Base-by-base conservation (phyloP, 1,140 invertebrate genomes). In the Zaprionus lachaisei region DNA sequence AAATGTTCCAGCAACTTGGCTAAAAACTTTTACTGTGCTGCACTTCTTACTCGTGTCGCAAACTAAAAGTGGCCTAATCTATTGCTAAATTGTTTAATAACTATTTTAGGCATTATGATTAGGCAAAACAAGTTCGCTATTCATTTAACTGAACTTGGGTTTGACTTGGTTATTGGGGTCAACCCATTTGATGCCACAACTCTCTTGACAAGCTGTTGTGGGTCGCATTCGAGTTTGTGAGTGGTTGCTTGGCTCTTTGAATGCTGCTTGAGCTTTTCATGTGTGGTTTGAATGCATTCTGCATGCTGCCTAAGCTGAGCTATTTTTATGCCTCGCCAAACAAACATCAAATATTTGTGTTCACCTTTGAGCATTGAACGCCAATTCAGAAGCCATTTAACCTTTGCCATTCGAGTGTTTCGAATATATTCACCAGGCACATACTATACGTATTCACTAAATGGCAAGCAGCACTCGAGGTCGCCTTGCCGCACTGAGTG, bases 341-440 rank as follows among this genome's bases (percentile, higher is more conserved):
- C 72, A 71, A 60, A 75, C 54, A 64, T 71, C 44, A 75, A 71
- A 58, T 71, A 75, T 71, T 70, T 71, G n/a, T n/a, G 41, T 47
- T 17, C 41, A 75, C 31, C 41, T 71, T 38, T 54, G 41, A 54
- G 58, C 65, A 71, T 54, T 60, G 60, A 47, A n/a, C 44, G 41
- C 44, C 47, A 31, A 44, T 31, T 61, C 15, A 34, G 5, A 31
- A 63, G 66, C 58, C 51, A 57, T 38, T 70, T 70, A 37, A 41
- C 44, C 24, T 61, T 54, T 17, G 28, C 12, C 12, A 4, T 17
- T 63, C 41, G 22, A n/a, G 47, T 51, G 62, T 58, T 57, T 56
- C 11, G 22, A 44, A 41, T 65, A 38, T 28, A 11, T 28, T 20
- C 11, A 24, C 20, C 47, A 24, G 1, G 2, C 47, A 4, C 4